These are phyloP conservation scores for Heterohyrax brucei DNA, from an alignment of 2,797 vertebrate genomes.

Conservation along the genomic window DNA sequence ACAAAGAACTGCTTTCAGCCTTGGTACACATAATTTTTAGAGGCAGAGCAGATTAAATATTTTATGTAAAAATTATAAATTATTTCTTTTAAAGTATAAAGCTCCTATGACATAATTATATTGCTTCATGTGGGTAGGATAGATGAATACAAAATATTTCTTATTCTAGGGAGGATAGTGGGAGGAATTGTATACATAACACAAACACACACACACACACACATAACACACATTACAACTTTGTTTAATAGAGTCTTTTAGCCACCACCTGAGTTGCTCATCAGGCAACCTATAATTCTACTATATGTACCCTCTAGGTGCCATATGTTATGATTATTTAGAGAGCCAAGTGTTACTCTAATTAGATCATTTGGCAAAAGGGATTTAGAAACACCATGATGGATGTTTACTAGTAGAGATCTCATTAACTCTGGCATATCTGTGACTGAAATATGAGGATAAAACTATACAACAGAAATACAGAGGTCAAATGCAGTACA, in stretches of 20 bases:
- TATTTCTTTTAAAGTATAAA: conserved; percentile 27
- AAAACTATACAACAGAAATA: conserved; percentile 69
- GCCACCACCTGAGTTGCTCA: conserved; percentile 76
- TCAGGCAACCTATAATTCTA: conserved; percentile 59
- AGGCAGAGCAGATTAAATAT: neutral
- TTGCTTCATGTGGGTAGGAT: conserved; percentile 33
- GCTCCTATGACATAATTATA: neutral
- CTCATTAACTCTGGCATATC: conserved; percentile 71
- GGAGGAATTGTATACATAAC: neutral
- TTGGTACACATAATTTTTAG: accelerated
- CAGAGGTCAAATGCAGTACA: neutral
- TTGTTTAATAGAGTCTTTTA: conserved; percentile 67
- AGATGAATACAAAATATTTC: conserved; percentile 36
- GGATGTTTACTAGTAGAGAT: conserved; percentile 72
- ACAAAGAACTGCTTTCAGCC: accelerated
- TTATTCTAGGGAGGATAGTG: conserved; percentile 40
- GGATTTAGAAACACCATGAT: conserved; percentile 77
- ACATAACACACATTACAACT: conserved; percentile 6
- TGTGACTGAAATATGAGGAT: conserved; percentile 72
- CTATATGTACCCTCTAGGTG: conserved; percentile 67
- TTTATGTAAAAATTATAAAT: neutral
- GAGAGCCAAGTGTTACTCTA: conserved; percentile 79
- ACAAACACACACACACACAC: neutral
- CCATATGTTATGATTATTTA: conserved; percentile 59
- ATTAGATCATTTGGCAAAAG: conserved; percentile 84